Percentiles rank a stretch among this genome's conserved stretches.
These are phyloP conservation scores for Lasioglossum pauxillum DNA, from an alignment of 2,888 invertebrate genomes.

Conservation along the genomic window DNA sequence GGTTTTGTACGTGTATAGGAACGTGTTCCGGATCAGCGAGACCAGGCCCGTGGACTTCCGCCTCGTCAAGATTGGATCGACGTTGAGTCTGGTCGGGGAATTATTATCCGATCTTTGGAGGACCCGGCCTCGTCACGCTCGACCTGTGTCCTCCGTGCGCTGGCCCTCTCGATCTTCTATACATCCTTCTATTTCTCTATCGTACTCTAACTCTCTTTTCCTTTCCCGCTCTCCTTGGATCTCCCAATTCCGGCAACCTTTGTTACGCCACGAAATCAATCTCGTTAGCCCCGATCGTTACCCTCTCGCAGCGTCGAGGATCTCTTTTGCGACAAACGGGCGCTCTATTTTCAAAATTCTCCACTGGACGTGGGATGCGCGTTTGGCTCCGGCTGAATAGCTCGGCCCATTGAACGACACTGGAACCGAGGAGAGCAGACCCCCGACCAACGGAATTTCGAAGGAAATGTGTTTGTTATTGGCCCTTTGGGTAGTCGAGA, in stretches of 20 bases:
- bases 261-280: slow-evolving; percentile 57
- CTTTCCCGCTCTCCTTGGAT: neutral
- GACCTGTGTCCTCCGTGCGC: slow-evolving; percentile 40
- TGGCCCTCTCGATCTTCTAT: slow-evolving; percentile 22
- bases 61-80: slow-evolving; percentile 77
- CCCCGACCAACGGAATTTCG: neutral
- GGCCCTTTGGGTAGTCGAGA: neutral
- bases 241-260: slow-evolving; percentile 40
- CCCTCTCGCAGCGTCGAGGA: slow-evolving; percentile 22
- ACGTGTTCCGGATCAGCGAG: slow-evolving; percentile 63
- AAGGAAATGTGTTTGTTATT: slow-evolving; percentile 13
- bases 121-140: slow-evolving; percentile 53
- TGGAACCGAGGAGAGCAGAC: neutral
- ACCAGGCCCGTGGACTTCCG: slow-evolving; percentile 71
- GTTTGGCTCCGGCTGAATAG: slow-evolving; percentile 32
- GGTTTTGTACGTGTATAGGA: slow-evolving; percentile 30
- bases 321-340: slow-evolving; percentile 25
- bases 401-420: neutral
- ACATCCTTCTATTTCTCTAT: slow-evolving; percentile 14
- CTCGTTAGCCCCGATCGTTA: slow-evolving; percentile 57
- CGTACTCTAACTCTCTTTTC: neutral
- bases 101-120: slow-evolving; percentile 69
- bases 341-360: slow-evolving; percentile 42
- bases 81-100: slow-evolving; percentile 73
- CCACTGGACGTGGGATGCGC: slow-evolving; percentile 26